phyloP scores from a whole-genome alignment of 2,888 invertebrate genomes.

The Cepaea hortensis region DNA sequence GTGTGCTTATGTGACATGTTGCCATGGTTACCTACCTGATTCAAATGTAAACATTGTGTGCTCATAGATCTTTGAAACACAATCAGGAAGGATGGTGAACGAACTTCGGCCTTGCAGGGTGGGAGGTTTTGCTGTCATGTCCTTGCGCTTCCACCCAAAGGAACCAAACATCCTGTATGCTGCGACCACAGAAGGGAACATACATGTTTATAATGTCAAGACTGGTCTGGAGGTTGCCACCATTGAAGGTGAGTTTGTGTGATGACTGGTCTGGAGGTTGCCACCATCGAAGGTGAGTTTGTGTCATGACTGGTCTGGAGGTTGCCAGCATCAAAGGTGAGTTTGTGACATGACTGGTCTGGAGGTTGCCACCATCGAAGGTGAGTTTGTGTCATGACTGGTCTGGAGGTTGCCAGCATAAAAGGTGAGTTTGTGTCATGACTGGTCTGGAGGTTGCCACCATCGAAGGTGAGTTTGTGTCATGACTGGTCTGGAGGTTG shows the following conservation, averaged over 20 bases:
- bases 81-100: conserved; percentile 57
- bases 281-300: conserved; percentile 55
- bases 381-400: conserved; percentile 45
- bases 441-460: conserved; percentile 52
- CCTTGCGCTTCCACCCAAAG: conserved; percentile 69
- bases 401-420: conserved; percentile 51
- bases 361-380: conserved; percentile 52
- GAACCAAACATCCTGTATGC: conserved; percentile 65
- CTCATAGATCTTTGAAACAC: conserved; percentile 59
- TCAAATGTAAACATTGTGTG: not conserved
- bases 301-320: conserved; percentile 56
- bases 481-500: conserved; percentile 51
- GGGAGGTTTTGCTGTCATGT: conserved; percentile 69
- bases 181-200: conserved; percentile 66
- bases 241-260: conserved; percentile 58
- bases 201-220: conserved; percentile 64
- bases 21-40: not conserved
- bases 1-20: too few species aligned
- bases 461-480: conserved; percentile 58
- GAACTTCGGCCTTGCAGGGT: conserved; percentile 65
- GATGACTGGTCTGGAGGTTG: conserved; percentile 52
- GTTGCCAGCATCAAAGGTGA: conserved; percentile 56
- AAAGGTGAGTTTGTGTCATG: conserved; percentile 58
- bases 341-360: conserved; percentile 53
- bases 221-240: conserved; percentile 52